Evolutionary conservation across 1,140 invertebrate genomes (phyloP).

Genomic region (Drosophila ambigua): DNA sequence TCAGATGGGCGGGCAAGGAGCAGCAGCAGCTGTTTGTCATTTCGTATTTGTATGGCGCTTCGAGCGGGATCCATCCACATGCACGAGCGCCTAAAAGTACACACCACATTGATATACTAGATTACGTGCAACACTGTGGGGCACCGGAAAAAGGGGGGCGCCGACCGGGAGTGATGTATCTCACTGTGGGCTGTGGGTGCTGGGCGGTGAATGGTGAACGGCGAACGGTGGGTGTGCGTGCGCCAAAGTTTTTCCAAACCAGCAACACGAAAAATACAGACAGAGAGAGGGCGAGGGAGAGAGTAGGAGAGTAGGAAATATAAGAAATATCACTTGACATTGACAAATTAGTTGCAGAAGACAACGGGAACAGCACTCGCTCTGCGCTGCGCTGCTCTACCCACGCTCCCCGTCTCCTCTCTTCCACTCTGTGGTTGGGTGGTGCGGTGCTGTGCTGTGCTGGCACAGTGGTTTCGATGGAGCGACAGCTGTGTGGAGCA

Average conservation of each 20-base stretch:
- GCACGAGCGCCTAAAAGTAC: constrained; percentile 68
- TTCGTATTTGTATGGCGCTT: constrained; percentile 28
- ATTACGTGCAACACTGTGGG: constrained; percentile 67
- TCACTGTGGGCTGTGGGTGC: constrained; percentile 10
- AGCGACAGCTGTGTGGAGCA: constrained; percentile 43
- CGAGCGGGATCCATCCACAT: constrained; percentile 22
- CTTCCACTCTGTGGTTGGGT: not conserved
- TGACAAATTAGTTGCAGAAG: constrained; percentile 83
- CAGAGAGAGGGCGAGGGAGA: constrained; percentile 17
- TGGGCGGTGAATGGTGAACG: not conserved
- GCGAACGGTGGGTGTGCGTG: constrained; percentile 43
- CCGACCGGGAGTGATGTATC: constrained; percentile 36
- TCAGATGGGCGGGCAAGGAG: no score
- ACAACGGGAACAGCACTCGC: constrained; percentile 48
- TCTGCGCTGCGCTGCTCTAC: no score
- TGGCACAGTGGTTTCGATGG: constrained; percentile 54
- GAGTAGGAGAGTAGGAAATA: constrained; percentile 42
- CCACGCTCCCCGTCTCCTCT: not conserved
- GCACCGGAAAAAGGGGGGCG: not conserved
- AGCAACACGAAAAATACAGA: constrained; percentile 34
- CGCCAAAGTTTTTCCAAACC: constrained; percentile 61
- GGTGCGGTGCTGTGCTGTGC: not conserved
- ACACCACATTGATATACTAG: constrained; percentile 65
- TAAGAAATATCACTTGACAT: constrained; percentile 83
- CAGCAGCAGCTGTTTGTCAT: constrained; percentile 22